Evolutionary conservation across 2,797 vertebrate genomes (phyloP).

Genomic region (Agapornis canus): DNA sequence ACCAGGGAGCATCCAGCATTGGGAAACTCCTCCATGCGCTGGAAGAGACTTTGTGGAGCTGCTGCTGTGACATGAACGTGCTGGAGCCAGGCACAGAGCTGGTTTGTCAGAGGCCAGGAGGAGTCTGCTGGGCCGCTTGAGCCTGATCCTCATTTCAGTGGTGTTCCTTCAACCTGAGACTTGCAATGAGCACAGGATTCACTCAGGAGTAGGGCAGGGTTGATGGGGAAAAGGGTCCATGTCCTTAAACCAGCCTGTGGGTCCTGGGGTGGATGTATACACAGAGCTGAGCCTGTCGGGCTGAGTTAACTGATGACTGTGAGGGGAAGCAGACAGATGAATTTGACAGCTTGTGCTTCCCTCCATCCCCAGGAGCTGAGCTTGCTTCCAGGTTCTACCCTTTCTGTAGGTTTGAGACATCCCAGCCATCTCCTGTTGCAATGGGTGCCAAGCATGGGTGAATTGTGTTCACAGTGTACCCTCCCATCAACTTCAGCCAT

Average conservation of each 20-base stretch:
- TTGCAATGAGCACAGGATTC: not conserved
- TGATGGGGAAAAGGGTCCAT: not conserved
- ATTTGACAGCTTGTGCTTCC: not conserved
- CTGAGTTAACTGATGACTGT: not conserved
- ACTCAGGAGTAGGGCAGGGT: not conserved
- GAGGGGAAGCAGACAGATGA: not conserved
- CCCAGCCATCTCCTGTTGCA: not conserved
- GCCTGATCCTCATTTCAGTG: not conserved
- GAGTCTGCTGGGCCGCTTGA: not conserved
- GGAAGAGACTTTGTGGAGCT: not conserved
- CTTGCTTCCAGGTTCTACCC: not conserved
- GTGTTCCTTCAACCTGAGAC: not conserved
- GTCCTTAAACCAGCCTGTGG: fast-evolving
- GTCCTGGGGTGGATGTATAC: not conserved
- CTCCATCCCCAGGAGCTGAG: not conserved
- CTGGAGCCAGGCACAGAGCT: not conserved
- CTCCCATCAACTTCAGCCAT: not conserved
- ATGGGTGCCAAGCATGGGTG: not conserved
- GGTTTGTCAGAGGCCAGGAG: not conserved
- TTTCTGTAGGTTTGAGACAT: not conserved
- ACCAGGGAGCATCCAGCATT: fast-evolving
- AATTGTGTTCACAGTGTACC: not conserved
- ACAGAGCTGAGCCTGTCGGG: fast-evolving
- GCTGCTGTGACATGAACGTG: not conserved
- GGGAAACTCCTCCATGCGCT: not conserved